These are phyloP conservation scores for Hydroisotoma schaefferi DNA, from an alignment of 2,888 invertebrate species.

Conservation along the genomic window DNA sequence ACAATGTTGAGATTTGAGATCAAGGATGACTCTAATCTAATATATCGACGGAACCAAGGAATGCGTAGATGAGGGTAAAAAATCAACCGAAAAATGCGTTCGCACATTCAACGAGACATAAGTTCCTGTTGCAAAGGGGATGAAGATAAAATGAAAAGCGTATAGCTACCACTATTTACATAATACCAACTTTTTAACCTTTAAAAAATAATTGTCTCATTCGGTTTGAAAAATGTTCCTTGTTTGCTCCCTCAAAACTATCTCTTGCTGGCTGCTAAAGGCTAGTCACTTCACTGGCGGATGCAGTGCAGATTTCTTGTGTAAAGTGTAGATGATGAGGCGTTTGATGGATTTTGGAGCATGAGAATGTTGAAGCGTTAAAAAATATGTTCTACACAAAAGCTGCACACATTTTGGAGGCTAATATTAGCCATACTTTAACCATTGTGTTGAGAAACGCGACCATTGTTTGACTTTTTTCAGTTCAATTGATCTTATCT, in stretches of 20 bases:
- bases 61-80: conserved; percentile 7
- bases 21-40: conserved; percentile 13
- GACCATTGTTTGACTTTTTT: conserved; percentile 15
- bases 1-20: conserved; percentile 12
- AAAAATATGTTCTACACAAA: conserved; percentile 3
- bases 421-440: conserved; percentile 16
- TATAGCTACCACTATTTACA: too few species aligned
- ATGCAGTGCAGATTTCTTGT: background rate
- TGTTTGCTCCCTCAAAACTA: background rate
- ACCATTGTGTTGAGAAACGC: conserved; percentile 13
- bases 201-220: conserved; percentile 8
- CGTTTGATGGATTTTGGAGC: conserved; percentile 1
- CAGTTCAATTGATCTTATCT: conserved; percentile 22
- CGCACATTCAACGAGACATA: conserved; percentile 7
- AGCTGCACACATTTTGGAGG: conserved; percentile 9
- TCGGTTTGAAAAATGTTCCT: conserved; percentile 13
- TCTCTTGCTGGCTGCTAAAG: background rate
- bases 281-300: too few species aligned
- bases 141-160: background rate
- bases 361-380: conserved; percentile 11
- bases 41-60: background rate
- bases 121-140: background rate
- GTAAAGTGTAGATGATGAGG: background rate
- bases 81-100: conserved; percentile 5
- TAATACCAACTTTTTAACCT: background rate